A percentile compares a stretch with the other conserved stretches of the same genome.
Evolutionary conservation across 2,113 vertebrate genomes (phyloP).

Genomic region (Neomonachus schauinslandi): DNA sequence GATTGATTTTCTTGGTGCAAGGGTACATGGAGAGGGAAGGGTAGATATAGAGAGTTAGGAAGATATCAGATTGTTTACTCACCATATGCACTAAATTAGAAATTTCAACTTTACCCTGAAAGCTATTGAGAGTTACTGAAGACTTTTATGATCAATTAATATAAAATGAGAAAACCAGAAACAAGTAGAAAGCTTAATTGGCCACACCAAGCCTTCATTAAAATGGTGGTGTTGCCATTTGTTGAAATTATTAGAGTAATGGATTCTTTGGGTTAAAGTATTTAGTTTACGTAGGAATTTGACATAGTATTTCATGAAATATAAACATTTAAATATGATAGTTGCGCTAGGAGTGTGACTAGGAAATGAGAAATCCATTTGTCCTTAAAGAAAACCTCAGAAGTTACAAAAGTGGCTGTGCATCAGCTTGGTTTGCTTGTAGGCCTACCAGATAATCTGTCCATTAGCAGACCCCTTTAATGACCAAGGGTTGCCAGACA

Average conservation of each 20-base stretch:
- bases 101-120: background rate
- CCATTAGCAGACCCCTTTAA: background rate
- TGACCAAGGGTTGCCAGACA: background rate
- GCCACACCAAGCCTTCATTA: background rate
- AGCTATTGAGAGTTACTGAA: background rate
- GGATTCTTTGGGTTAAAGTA: background rate
- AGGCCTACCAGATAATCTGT: background rate
- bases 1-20: background rate
- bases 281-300: background rate
- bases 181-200: background rate
- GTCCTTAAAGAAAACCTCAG: background rate
- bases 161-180: background rate
- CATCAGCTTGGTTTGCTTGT: background rate
- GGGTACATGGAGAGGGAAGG: background rate
- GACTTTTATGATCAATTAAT: background rate
- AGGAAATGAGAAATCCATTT: background rate
- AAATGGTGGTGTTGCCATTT: background rate
- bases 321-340: background rate
- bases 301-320: background rate
- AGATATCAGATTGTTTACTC: background rate
- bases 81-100: background rate
- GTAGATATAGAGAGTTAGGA: background rate
- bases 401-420: background rate
- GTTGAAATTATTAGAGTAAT: background rate
- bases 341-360: background rate